A percentile compares a stretch with the other conserved stretches of the same genome.
Evolutionary conservation across 2,888 invertebrate genomes (phyloP).

Genomic region (Drosophila fungiperda): DNA sequence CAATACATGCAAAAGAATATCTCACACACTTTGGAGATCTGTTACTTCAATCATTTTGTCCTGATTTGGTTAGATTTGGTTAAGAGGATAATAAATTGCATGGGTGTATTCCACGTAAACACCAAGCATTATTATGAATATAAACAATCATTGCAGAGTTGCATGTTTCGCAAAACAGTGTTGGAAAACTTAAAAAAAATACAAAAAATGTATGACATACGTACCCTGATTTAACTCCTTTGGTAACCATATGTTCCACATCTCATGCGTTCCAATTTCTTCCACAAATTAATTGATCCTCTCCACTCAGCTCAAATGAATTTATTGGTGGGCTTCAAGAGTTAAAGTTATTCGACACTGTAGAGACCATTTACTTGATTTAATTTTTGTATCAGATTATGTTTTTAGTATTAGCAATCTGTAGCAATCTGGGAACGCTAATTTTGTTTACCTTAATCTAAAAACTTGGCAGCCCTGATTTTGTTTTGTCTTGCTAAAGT

Average conservation of each 20-base stretch:
- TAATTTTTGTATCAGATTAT: too few species aligned
- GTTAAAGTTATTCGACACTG: too few species aligned
- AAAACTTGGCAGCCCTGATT: too few species aligned
- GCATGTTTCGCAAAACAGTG: constrained; percentile 34
- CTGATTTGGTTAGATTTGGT: constrained; percentile 34
- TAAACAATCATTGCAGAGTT: constrained; percentile 65
- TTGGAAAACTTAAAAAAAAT: constrained; percentile 8
- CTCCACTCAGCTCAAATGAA: too few species aligned
- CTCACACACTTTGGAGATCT: constrained; percentile 92
- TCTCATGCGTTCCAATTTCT: too few species aligned
- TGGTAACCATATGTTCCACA: not conserved
- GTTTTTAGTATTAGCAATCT: too few species aligned
- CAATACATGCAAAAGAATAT: not conserved
- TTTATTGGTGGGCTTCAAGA: too few species aligned
- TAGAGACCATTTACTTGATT: too few species aligned
- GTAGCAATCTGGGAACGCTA: too few species aligned
- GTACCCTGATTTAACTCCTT: not conserved
- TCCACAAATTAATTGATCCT: too few species aligned
- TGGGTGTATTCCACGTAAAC: constrained; percentile 59
- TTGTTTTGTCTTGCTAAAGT: too few species aligned
- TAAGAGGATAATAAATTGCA: constrained; percentile 45
- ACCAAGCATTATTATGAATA: constrained; percentile 62
- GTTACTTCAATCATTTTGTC: constrained; percentile 92
- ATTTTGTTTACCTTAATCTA: too few species aligned
- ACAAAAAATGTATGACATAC: not conserved